These are phyloP conservation scores for Aleiodes sp. DNA, from an alignment of 1,140 invertebrate species.

Conservation along the genomic window DNA sequence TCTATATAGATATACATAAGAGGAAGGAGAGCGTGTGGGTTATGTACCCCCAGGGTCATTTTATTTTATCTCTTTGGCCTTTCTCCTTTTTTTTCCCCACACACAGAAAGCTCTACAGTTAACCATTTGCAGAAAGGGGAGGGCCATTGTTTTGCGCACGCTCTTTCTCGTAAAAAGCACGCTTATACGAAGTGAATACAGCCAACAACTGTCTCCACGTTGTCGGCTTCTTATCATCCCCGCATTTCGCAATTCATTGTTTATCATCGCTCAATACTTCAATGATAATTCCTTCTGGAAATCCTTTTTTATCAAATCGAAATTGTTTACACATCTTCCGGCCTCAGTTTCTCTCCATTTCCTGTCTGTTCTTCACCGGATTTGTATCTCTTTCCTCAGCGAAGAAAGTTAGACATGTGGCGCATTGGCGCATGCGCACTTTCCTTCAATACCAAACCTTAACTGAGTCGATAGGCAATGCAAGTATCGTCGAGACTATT, in stretches of 20 bases:
- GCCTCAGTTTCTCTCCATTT: background rate
- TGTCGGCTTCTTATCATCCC: constrained; percentile 14
- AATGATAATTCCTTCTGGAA: no score
- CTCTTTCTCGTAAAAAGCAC: constrained; percentile 28
- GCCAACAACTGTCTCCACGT: constrained; percentile 30
- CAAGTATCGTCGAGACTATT: constrained; percentile 25
- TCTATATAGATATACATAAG: background rate
- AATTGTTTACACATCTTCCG: background rate
- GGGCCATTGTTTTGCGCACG: constrained; percentile 31
- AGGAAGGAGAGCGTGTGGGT: background rate
- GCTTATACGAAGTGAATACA: background rate
- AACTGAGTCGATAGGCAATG: constrained; percentile 8
- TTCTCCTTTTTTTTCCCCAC: background rate
- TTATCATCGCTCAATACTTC: background rate
- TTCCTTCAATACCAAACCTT: background rate
- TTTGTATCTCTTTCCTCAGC: background rate
- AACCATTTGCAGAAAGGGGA: constrained; percentile 24
- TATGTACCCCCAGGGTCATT: constrained; percentile 1
- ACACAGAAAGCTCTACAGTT: no score
- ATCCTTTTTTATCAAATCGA: no score
- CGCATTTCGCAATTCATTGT: constrained; percentile 2
- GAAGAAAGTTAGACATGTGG: background rate
- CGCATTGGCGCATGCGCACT: background rate
- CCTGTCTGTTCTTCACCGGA: background rate
- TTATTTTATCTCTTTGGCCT: background rate